phyloP scores from a whole-genome alignment of 1,140 invertebrate species.

The Prorops nasuta region DNA sequence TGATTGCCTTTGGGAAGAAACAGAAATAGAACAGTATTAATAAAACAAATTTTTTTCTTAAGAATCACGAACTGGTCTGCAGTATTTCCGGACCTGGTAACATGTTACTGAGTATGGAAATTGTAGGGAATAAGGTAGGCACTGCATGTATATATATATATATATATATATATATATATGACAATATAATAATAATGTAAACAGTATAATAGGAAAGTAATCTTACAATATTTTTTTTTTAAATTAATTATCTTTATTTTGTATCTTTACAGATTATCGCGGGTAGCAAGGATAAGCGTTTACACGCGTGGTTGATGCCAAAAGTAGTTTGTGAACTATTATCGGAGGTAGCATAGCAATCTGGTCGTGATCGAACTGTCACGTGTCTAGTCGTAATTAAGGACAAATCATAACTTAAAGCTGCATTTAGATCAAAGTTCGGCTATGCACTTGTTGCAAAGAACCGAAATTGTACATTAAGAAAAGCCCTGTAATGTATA shows the following conservation, averaged over 20 bases:
- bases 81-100: constrained; percentile 64
- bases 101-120: constrained; percentile 65
- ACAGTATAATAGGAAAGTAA: not conserved
- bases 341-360: constrained; percentile 15
- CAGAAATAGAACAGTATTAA: not conserved
- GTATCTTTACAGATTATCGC: constrained; percentile 60
- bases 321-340: constrained; percentile 49
- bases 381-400: too few species aligned
- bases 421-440: too few species aligned
- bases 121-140: constrained; percentile 64
- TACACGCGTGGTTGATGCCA: constrained; percentile 63
- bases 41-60: constrained; percentile 18
- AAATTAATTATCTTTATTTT: constrained; percentile 2
- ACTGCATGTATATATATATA: constrained; percentile 7
- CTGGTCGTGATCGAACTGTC: too few species aligned
- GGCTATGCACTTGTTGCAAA: too few species aligned
- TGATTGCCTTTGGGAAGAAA: not conserved
- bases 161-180: too few species aligned
- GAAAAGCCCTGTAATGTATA: too few species aligned
- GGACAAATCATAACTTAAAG: too few species aligned
- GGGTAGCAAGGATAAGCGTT: constrained; percentile 63
- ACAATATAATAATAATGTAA: too few species aligned
- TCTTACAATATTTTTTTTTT: constrained; percentile 6
- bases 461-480: too few species aligned
- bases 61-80: constrained; percentile 56